phyloP scores from a whole-genome alignment of 2,797 vertebrate species.

The Melanotaenia maccullochi region DNA sequence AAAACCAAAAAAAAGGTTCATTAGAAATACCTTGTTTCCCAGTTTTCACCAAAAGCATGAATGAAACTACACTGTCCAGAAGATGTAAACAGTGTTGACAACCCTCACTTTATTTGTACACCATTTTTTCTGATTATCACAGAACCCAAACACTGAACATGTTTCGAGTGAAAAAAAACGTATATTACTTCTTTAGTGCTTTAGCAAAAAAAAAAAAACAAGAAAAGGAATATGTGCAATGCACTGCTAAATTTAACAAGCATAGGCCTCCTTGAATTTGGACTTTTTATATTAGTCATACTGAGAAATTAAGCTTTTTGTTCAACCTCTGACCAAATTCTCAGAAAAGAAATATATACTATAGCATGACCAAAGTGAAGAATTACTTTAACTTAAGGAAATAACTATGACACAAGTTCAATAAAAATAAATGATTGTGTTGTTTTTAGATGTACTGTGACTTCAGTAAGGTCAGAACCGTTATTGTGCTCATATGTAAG shows the following conservation, averaged over 20 bases:
- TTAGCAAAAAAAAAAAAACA: neutral
- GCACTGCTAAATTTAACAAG: too few relatives aligned
- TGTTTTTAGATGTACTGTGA: conserved; percentile 20
- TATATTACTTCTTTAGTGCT: neutral
- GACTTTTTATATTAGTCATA: neutral
- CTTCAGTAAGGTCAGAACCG: conserved; percentile 2
- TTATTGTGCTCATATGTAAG: conserved; percentile 36
- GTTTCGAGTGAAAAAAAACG: neutral
- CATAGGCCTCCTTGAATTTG: neutral
- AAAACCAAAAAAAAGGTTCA: too few relatives aligned
- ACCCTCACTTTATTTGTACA: neutral
- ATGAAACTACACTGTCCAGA: too few relatives aligned
- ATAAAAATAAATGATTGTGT: neutral
- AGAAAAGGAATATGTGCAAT: neutral
- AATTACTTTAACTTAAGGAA: too few relatives aligned
- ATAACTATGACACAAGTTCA: neutral
- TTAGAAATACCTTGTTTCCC: too few relatives aligned
- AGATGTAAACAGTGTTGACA: neutral
- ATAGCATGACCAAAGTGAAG: neutral
- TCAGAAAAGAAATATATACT: neutral
- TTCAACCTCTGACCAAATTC: too few relatives aligned
- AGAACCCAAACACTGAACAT: neutral
- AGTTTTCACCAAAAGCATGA: neutral
- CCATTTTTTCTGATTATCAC: neutral
- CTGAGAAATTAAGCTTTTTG: too few relatives aligned